Percentiles rank a stretch among this genome's conserved stretches.
These are phyloP conservation scores for Aethes cnicana DNA, from an alignment of 2,888 invertebrate genomes.

Conservation along the genomic window DNA sequence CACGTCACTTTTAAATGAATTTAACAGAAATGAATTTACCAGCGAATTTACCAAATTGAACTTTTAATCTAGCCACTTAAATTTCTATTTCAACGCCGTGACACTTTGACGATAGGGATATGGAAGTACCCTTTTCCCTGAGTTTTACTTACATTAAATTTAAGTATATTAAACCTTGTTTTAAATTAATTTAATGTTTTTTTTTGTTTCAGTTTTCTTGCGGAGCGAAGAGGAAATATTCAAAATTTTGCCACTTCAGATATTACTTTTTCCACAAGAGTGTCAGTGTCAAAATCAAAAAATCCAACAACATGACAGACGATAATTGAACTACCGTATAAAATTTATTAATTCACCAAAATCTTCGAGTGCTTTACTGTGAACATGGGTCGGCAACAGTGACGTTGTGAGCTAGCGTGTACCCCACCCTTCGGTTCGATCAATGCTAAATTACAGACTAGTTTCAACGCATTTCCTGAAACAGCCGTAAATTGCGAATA, in stretches of 20 bases:
- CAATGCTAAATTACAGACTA: constrained; percentile 95
- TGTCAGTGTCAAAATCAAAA: constrained; percentile 27
- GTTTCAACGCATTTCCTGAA: constrained; percentile 96
- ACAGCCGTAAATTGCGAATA: constrained; percentile 89
- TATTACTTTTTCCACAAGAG: constrained; percentile 4
- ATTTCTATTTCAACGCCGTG: too few relatives aligned
- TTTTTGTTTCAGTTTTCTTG: constrained; percentile 52
- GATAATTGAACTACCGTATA: constrained; percentile 57
- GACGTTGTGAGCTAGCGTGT: constrained; percentile 58
- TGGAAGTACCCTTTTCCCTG: too few relatives aligned
- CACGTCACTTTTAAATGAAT: too few relatives aligned
- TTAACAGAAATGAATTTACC: too few relatives aligned
- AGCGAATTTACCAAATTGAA: too few relatives aligned
- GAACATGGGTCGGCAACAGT: constrained; percentile 44
- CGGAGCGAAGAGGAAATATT: constrained; percentile 14
- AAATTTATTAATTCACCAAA: constrained; percentile 30
- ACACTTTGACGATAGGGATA: too few relatives aligned
- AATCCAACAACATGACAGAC: constrained; percentile 62
- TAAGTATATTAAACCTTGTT: too few relatives aligned
- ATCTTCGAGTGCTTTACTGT: constrained; percentile 16
- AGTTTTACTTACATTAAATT: too few relatives aligned
- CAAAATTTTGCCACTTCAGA: constrained; percentile 23
- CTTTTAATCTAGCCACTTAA: too few relatives aligned
- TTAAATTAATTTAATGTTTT: constrained; percentile 18
- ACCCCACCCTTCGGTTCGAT: constrained; percentile 59